Base-by-base conservation (phyloP, 2,888 invertebrate species). In the Noctuana brunneofusca region DNA sequence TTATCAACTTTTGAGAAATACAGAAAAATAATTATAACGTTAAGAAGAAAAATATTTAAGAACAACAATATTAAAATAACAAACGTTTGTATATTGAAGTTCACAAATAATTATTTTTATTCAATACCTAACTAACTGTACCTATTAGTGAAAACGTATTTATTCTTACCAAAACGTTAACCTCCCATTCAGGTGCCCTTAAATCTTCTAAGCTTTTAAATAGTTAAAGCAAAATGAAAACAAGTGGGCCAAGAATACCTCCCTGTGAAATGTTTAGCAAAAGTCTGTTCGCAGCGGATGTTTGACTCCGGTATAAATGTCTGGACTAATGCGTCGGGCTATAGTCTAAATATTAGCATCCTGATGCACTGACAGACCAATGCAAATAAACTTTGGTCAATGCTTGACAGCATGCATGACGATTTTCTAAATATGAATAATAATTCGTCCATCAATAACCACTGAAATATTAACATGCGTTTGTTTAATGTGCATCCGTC, bases 271-370 rank as follows among this genome's bases (percentile, higher is more conserved):
- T 54, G 54, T 14, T 49, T 49, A 50, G 62, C 55, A 14, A 56
- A 50, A 56, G 50, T 55, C 20, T 14, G 14, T 43, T 32, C 12
- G 9, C 49, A 24, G 12, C 56, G 56, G 63, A 63, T 63, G 63
- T 63, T 56, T 38, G 38, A 48, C 24, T 48, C 22, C 27, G 32
- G 24, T 50, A 50, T 62, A 56, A 62, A 56, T 48, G 49, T 50
- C 56, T 63, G 63, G 30, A 50, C 41, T 56, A 52, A 63, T 50
- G 56, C 50, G 43, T 30, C 27, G 48, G 16, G n/a, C n/a, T 38
- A 32, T 24, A 50, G 63, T 63, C 56, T 63, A 63, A 63, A 63
- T 63, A 63, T 56, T 56, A 56, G 24, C 56, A 54, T 60, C 53
- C 49, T 32, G 50, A 50, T 49, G 18, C 3, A 38, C 49, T 22